phyloP scores from a whole-genome alignment of 2,888 invertebrate genomes.

The Euclidia mi region DNA sequence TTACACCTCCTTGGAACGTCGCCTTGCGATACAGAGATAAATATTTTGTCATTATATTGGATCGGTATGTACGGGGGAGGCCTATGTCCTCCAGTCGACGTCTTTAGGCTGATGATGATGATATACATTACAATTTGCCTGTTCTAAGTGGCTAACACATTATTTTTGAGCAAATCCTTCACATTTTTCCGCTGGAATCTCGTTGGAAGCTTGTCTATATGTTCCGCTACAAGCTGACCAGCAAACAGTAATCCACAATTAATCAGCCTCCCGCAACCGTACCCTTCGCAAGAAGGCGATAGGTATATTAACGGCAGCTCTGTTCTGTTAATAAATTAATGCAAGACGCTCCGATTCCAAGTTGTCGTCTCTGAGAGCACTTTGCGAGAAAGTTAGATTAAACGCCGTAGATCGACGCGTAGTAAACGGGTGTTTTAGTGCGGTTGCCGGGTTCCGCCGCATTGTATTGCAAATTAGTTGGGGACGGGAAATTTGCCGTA shows the following conservation, averaged over 20 bases:
- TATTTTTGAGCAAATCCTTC: too few relatives aligned
- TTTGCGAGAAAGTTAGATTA: conserved; percentile 84
- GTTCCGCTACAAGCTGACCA: too few relatives aligned
- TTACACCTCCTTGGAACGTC: too few relatives aligned
- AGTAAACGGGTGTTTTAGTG: conserved; percentile 70
- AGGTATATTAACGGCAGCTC: conserved; percentile 28
- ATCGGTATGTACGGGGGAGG: too few relatives aligned
- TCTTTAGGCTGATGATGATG: too few relatives aligned
- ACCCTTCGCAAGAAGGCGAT: conserved; percentile 9
- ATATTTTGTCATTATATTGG: too few relatives aligned
- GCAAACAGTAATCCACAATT: not conserved
- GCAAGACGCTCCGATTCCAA: conserved; percentile 63
- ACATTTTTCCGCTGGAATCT: too few relatives aligned
- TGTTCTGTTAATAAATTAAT: conserved; percentile 67
- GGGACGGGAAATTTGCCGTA: conserved; percentile 42
- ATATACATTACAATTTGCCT: too few relatives aligned
- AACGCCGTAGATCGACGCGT: conserved; percentile 80
- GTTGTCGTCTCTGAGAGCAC: conserved; percentile 72
- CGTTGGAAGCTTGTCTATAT: too few relatives aligned
- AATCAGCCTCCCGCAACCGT: conserved; percentile 8
- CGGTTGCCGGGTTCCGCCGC: conserved; percentile 62
- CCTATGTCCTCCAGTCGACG: too few relatives aligned
- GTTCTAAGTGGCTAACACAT: too few relatives aligned
- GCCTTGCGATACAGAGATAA: too few relatives aligned
- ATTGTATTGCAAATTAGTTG: conserved; percentile 82